phyloP scores from a whole-genome alignment of 1,140 invertebrate genomes.

The Leptinotarsa lineolata region DNA sequence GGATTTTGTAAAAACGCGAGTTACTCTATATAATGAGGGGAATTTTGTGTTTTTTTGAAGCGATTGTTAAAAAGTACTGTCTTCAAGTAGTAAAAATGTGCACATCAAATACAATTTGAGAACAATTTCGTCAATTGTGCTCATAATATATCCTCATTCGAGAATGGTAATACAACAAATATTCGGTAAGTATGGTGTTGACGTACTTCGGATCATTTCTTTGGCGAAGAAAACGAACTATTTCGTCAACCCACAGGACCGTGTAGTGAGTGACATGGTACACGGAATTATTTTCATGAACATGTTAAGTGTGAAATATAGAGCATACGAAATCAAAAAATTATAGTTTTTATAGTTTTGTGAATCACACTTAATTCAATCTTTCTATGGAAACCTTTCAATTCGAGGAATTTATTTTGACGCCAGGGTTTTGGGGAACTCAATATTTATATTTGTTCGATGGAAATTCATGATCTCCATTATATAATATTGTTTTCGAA shows the following conservation, averaged over 20 bases:
- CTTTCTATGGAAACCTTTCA: background rate
- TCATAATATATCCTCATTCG: background rate
- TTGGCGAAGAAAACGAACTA: constrained; percentile 9
- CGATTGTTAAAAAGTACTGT: no score
- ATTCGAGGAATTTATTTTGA: no score
- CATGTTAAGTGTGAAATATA: constrained; percentile 34
- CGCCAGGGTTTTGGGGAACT: no score
- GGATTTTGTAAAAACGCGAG: no score
- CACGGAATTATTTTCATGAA: constrained; percentile 29
- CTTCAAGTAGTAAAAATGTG: no score
- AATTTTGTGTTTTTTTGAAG: no score
- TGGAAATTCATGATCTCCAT: no score
- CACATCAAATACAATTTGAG: no score
- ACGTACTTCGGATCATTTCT: constrained; percentile 20
- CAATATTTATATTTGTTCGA: no score
- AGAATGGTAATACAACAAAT: background rate
- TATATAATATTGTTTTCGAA: no score
- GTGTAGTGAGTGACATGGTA: constrained; percentile 14
- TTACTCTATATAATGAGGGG: no score
- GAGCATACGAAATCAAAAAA: constrained; percentile 29
- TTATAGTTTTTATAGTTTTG: constrained; percentile 23
- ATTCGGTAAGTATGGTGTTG: background rate
- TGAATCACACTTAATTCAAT: constrained; percentile 22
- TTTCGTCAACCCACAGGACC: background rate
- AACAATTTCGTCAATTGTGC: no score